Conservation (phyloP, 2,797 vertebrate genomes). For the Adrianichthys oophorus region DNA sequence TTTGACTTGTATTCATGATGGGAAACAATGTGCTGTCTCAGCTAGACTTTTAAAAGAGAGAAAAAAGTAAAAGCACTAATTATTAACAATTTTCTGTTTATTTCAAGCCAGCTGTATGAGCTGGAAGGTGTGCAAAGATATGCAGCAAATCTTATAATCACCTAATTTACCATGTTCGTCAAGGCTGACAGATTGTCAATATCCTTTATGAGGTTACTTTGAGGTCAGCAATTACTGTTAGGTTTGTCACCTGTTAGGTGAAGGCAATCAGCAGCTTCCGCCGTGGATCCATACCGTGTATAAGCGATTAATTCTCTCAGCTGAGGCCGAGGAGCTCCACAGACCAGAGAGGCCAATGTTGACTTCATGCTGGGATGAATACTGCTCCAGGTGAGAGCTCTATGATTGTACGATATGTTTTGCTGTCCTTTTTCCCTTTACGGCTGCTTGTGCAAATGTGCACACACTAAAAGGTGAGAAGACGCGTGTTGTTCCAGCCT, state of each 20-base stretch:
- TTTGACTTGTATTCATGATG: slow-evolving; percentile 46
- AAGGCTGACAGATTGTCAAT: slow-evolving; percentile 65
- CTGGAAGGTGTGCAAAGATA: slow-evolving; percentile 30
- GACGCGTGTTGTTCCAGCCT: slow-evolving; percentile 1
- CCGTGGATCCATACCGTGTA: slow-evolving; percentile 54
- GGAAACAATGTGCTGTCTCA: slow-evolving; percentile 48
- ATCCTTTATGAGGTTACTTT: slow-evolving; percentile 66
- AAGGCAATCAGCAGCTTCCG: slow-evolving; percentile 59
- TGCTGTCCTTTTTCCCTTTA: slow-evolving; percentile 6
- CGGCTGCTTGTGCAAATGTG: slow-evolving; percentile 2
- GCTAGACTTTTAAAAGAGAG: slow-evolving; percentile 23
- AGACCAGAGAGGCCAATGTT: slow-evolving; percentile 21
- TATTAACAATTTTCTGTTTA: slow-evolving; percentile 21
- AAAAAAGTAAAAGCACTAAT: slow-evolving; percentile 36
- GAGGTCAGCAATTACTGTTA: slow-evolving; percentile 73
- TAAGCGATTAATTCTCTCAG: slow-evolving; percentile 62
- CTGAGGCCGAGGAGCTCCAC: slow-evolving; percentile 14
- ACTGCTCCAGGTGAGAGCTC: slow-evolving; percentile 35
- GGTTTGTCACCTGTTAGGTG: slow-evolving; percentile 49
- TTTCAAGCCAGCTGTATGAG: slow-evolving; percentile 6
- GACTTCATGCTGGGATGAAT: slow-evolving; percentile 25
- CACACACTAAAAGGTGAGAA: slow-evolving; percentile 14
- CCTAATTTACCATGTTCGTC: slow-evolving; percentile 40
- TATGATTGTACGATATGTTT: slow-evolving; percentile 46
- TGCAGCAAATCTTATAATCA: slow-evolving; percentile 48